A percentile compares a stretch with the other conserved stretches of the same genome.
phyloP scores from a whole-genome alignment of 2,888 invertebrate species.

The Sinopyrophorus schimmeli region DNA sequence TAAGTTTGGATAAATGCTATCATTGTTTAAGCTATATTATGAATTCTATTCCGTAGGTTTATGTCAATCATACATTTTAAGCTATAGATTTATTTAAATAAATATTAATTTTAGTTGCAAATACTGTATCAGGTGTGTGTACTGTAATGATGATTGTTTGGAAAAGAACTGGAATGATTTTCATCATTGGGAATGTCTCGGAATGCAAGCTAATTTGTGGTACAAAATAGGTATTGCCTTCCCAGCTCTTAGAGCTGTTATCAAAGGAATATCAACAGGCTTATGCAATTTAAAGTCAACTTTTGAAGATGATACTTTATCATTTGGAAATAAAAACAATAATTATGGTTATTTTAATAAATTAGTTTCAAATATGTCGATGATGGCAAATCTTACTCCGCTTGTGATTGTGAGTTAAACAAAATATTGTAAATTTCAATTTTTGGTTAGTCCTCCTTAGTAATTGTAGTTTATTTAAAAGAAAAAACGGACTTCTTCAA shows the following conservation, averaged over 20 bases:
- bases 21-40: constrained; percentile 61
- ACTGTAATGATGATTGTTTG: constrained; percentile 69
- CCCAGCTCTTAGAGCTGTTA: constrained; percentile 71
- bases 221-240: constrained; percentile 77
- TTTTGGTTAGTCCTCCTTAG: constrained; percentile 69
- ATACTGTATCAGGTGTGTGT: constrained; percentile 67
- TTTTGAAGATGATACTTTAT: constrained; percentile 54
- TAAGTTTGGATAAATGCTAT: constrained; percentile 65
- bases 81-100: constrained; percentile 9
- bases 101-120: constrained; percentile 61
- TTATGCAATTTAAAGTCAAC: constrained; percentile 52
- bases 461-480: constrained; percentile 68
- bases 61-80: not conserved
- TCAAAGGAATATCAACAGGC: constrained; percentile 55
- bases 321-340: constrained; percentile 51
- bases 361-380: constrained; percentile 72
- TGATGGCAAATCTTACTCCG: constrained; percentile 66
- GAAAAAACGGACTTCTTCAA: constrained; percentile 66
- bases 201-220: constrained; percentile 65
- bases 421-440: constrained; percentile 24
- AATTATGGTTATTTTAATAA: constrained; percentile 71
- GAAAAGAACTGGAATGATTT: constrained; percentile 59
- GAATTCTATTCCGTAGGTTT: constrained; percentile 21
- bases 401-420: constrained; percentile 67
- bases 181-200: constrained; percentile 76